phyloP scores from a whole-genome alignment of 2,113 vertebrate genomes.

The Pachyramphus minor region DNA sequence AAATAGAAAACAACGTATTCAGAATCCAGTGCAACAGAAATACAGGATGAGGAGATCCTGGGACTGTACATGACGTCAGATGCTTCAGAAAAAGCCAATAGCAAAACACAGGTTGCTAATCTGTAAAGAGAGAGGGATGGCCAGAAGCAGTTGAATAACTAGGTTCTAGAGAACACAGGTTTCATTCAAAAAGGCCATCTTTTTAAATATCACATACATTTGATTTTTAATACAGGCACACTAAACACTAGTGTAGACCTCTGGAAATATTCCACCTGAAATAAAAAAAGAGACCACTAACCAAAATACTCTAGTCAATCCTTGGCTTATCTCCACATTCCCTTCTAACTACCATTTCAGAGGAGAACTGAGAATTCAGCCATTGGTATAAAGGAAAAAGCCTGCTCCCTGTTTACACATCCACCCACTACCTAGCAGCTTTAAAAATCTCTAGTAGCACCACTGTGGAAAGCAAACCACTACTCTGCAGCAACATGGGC shows the following conservation, averaged over 20 bases:
- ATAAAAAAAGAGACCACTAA: neutral
- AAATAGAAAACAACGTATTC: neutral
- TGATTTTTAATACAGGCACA: neutral
- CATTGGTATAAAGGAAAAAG: neutral
- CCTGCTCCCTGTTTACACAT: neutral
- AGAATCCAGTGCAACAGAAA: neutral
- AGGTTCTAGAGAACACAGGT: neutral
- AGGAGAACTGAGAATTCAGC: neutral
- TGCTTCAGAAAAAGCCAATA: neutral
- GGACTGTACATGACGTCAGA: rapidly evolving
- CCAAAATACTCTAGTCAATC: neutral
- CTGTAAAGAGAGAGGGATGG: neutral
- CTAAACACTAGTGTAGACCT: neutral
- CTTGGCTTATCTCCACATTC: neutral
- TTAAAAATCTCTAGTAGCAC: neutral
- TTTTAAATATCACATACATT: neutral
- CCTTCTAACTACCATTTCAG: neutral
- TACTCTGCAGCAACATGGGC: neutral
- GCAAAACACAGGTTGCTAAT: neutral
- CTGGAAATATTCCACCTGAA: neutral
- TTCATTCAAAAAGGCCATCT: neutral
- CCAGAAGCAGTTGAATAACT: neutral
- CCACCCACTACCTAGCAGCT: neutral
- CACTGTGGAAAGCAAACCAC: neutral
- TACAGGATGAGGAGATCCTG: neutral